Evolutionary conservation across 2,797 vertebrate species (phyloP).

Genomic region (Gymnocypris eckloni): DNA sequence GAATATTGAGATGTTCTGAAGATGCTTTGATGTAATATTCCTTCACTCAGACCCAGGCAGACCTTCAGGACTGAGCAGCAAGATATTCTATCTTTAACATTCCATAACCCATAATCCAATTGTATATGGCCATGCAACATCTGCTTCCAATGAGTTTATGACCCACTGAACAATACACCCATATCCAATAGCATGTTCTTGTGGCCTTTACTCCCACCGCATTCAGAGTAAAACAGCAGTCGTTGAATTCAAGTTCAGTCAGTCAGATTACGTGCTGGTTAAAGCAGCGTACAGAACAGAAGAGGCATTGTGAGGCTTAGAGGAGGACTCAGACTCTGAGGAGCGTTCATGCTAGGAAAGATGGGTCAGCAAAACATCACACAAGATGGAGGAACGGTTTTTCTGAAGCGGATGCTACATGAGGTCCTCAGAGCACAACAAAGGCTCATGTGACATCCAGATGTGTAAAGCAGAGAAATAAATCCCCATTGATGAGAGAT

Average conservation of each 20-base stretch:
- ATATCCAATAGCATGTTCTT: neutral
- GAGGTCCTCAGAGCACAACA: conserved; percentile 13
- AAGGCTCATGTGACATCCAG: conserved; percentile 17
- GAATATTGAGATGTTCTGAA: neutral
- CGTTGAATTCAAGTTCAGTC: neutral
- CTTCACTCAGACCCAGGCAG: neutral
- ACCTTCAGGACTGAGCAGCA: conserved; percentile 21
- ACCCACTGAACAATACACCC: neutral
- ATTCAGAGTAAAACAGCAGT: conserved; percentile 7
- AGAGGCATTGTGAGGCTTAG: conserved; percentile 20
- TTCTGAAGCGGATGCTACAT: neutral
- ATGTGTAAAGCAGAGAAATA: conserved; percentile 2
- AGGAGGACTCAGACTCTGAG: neutral
- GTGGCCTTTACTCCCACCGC: neutral
- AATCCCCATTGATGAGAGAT: neutral
- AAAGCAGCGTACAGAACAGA: conserved; percentile 24
- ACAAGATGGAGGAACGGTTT: neutral
- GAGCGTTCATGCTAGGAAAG: neutral
- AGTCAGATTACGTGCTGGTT: neutral
- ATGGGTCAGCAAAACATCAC: conserved; percentile 21
- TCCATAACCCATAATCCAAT: conserved; percentile 60
- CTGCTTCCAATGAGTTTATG: conserved; percentile 35
- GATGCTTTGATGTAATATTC: neutral
- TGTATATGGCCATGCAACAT: conserved; percentile 63
- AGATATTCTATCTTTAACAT: conserved; percentile 56